phyloP scores from a whole-genome alignment of 2,113 vertebrate species.

The Pseudorasbora parva region DNA sequence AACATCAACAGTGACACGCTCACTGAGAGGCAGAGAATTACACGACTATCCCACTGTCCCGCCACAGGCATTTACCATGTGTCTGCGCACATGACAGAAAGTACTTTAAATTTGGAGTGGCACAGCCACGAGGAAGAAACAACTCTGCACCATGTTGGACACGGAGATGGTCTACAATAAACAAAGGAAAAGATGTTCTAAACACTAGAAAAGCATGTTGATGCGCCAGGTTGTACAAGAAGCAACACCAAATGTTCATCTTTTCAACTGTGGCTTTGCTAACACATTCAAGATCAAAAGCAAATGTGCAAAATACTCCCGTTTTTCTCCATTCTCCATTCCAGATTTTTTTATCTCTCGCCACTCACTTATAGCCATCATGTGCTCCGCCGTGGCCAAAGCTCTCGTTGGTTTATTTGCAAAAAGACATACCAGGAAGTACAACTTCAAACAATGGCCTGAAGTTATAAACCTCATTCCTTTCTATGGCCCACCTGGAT shows the following conservation, averaged over 20 bases:
- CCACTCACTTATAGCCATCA: slow-evolving; percentile 52
- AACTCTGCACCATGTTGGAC: not conserved
- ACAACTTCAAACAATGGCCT: slow-evolving; percentile 70
- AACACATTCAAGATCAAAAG: slow-evolving; percentile 55
- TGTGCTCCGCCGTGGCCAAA: slow-evolving; percentile 58
- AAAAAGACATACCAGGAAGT: slow-evolving; percentile 73
- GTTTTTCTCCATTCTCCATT: slow-evolving; percentile 26
- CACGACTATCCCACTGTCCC: slow-evolving; percentile 49
- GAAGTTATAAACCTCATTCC: slow-evolving; percentile 65
- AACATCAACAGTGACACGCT: slow-evolving; percentile 21
- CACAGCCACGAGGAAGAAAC: slow-evolving; percentile 34
- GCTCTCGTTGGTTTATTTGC: slow-evolving; percentile 70
- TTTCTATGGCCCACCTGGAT: slow-evolving; percentile 42
- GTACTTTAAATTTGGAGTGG: not conserved
- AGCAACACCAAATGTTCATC: slow-evolving; percentile 40
- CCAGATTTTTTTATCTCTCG: slow-evolving; percentile 62
- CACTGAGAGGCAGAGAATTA: slow-evolving; percentile 33
- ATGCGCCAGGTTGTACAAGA: slow-evolving; percentile 12
- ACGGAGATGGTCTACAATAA: slow-evolving; percentile 12
- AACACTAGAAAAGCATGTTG: slow-evolving; percentile 18
- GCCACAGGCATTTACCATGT: slow-evolving; percentile 49
- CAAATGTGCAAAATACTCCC: slow-evolving; percentile 40
- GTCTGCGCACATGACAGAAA: slow-evolving; percentile 44
- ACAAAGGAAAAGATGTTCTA: slow-evolving; percentile 25
- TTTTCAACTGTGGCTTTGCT: slow-evolving; percentile 32